Conservation (phyloP, 2,797 vertebrate genomes). For the Novumbra hubbsi region DNA sequence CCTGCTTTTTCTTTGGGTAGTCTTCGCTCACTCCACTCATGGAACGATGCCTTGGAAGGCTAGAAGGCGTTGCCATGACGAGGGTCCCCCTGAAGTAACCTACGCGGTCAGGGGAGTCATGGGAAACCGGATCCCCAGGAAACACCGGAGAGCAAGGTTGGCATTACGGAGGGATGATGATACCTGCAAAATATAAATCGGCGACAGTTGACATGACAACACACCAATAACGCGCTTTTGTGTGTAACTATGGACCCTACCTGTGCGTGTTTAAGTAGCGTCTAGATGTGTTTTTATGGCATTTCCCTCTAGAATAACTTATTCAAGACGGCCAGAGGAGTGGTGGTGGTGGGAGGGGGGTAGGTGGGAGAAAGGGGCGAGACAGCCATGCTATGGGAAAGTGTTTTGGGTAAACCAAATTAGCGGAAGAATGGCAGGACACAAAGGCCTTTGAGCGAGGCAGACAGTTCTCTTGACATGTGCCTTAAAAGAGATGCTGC, state of each 20-base stretch:
- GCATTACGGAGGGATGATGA: not conserved
- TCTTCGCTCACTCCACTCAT: slow-evolving; percentile 36
- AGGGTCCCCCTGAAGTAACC: slow-evolving; percentile 57
- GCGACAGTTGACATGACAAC: not conserved
- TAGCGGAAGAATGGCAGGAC: slow-evolving; percentile 37
- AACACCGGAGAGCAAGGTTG: slow-evolving; percentile 24
- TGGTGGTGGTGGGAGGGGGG: slow-evolving; percentile 58
- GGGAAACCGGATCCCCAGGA: slow-evolving; percentile 56
- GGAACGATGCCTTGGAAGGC: slow-evolving; percentile 55
- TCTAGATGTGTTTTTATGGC: slow-evolving; percentile 20
- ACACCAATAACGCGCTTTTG: not conserved
- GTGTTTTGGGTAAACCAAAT: slow-evolving; percentile 62
- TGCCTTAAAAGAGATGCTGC: slow-evolving; percentile 76
- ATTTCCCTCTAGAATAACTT: slow-evolving; percentile 34
- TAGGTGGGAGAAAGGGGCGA: slow-evolving; percentile 59
- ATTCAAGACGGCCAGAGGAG: slow-evolving; percentile 51
- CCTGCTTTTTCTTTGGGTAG: slow-evolving; percentile 31
- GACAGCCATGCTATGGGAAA: slow-evolving; percentile 77
- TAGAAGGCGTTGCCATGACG: slow-evolving; percentile 56
- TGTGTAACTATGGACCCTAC: not conserved
- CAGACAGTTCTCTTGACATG: slow-evolving; percentile 79
- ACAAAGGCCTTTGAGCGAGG: slow-evolving; percentile 44
- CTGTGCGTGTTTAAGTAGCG: not conserved
- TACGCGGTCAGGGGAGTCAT: slow-evolving; percentile 57
- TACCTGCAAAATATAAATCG: not conserved